Base-by-base conservation (phyloP, 2,888 invertebrate species). In the Lasioglossum pauxillum region DNA sequence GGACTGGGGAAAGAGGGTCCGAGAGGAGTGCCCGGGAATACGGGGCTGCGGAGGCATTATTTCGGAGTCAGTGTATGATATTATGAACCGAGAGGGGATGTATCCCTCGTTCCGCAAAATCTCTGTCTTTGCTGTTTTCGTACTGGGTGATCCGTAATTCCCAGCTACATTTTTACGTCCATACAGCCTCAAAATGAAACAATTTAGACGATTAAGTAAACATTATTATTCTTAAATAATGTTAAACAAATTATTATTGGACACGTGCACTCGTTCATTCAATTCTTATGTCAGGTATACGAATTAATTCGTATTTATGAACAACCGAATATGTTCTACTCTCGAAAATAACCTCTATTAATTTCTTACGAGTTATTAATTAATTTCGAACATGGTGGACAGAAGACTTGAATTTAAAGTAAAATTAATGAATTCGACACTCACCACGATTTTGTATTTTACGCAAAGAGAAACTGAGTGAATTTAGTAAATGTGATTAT, bases 41-140 rank as follows among this genome's bases (percentile, higher is more conserved):
- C 84, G 88, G 86, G 23, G 86, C 80, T 83, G 90, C 87, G 87
- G 88, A 73, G 85, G 86, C 90, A 92, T 92, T 92, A 93, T 92
- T 93, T 92, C 91, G 90, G 87, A 88, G 91, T 85, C 82, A 89
- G 87, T 90, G 92, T 92, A 92, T 91, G 91, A 93, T 91, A 93
- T 94, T 92, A 92, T 92, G 90, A 93, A 90, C 89, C 87, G 85
- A 78, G 88, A 87, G 84, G 82, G 82, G 83, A 73, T 75, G 74
- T 79, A 64, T 83, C 82, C 82, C 31, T 41, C 60, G 27, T 69
- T 80, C 75, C 74, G 77, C 46, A 72, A 78, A 69, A 86, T 80
- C 80, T 75, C 60, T 75, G 80, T 80, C 44, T 74, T 69, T 31
- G 46, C 23, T 19, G 38, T 31, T 14, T n/a, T 38, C 49, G 31